Base-by-base conservation (phyloP, 2,113 vertebrate genomes). In the Centropus unirufus region DNA sequence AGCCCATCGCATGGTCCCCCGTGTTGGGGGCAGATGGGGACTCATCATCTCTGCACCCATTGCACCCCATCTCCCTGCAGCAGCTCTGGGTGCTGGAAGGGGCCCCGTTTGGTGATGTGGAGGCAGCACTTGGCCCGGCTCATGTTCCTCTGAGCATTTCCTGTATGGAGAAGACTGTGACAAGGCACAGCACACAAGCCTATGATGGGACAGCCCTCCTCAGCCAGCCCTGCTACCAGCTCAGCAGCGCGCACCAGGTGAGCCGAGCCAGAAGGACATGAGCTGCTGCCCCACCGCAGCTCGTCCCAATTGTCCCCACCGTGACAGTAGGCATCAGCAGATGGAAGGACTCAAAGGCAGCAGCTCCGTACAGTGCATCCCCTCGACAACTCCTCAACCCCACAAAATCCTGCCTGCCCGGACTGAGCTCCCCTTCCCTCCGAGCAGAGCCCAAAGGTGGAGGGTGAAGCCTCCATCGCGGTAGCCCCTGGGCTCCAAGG, bases 31-130 rank as follows among this genome's bases (percentile, higher is more conserved):
- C 34, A 27, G 46, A 13, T 9, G 84, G 58, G 49, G 52, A 59
- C 58, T 7, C 1, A 0, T 6, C 1, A 0, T 12, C 24, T 59
- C 49, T 16, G 69, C 1, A 2, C 44, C 39, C 0, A 0, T 67
- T 39, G 62, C 15, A 11, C 39, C 59, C 40, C 72, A 1, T 34
- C 3, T 44, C 51, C 51, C 68, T 14, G 6, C 34, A 6, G 34
- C 6, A 14, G 21, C 29, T 51, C 29, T 1, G 14, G 47, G 40
- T 66, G 66, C 44, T 46, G 44, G 44, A 8, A 15, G 17, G 44
- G 44, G 44, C 44, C 23, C 19, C 3, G 0, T 16, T 64, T 2
- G 1, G 55, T 49, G 14, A 49, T 14, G 4, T 6, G 3, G 59
- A 44, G 19, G 30, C 57, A 40, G 39, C 29, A 7, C 26, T 27